Evolutionary conservation across 2,113 vertebrate species (phyloP).

Genomic region (Gymnarchus niloticus): DNA sequence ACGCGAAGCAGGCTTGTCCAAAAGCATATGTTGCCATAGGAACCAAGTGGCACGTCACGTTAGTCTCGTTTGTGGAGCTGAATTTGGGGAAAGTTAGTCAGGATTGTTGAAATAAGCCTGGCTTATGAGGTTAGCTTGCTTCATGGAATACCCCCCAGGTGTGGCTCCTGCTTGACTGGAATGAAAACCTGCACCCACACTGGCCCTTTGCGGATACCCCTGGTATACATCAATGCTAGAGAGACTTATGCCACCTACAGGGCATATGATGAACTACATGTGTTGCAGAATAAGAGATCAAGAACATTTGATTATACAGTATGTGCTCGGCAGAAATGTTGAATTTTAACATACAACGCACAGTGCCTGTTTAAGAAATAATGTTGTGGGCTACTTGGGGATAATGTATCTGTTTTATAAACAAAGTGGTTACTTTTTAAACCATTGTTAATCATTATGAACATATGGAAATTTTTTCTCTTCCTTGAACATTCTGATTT

Average conservation of each 20-base stretch:
- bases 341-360: background rate
- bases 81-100: too few relatives aligned
- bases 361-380: background rate
- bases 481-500: too few relatives aligned
- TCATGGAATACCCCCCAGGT: too few relatives aligned
- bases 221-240: background rate
- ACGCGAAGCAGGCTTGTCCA: too few relatives aligned
- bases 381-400: background rate
- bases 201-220: too few relatives aligned
- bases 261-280: background rate
- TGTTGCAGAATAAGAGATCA: background rate
- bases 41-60: too few relatives aligned
- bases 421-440: background rate
- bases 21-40: too few relatives aligned
- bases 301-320: background rate
- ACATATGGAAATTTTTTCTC: background rate
- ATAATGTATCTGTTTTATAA: background rate
- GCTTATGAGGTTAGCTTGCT: too few relatives aligned
- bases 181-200: too few relatives aligned
- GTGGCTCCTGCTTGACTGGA: too few relatives aligned
- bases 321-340: background rate
- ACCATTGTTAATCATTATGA: background rate
- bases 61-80: too few relatives aligned
- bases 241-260: slow-evolving; percentile 2
- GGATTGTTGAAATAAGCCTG: too few relatives aligned